Conservation (phyloP, 2,888 invertebrate species). For the Cosmia trapezina region DNA sequence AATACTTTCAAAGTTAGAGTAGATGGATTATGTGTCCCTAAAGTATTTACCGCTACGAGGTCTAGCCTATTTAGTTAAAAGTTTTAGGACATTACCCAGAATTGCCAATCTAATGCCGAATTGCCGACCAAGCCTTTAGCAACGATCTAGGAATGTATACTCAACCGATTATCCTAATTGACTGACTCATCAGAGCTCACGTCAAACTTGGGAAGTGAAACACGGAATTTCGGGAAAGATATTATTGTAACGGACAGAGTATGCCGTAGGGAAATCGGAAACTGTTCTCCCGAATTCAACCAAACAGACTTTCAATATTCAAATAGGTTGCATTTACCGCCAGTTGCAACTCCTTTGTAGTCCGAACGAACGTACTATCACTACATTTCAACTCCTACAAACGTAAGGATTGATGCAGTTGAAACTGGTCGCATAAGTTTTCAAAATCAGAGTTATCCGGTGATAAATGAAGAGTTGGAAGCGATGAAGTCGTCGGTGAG, state of each 20-base stretch:
- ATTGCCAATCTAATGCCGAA: constrained; percentile 29
- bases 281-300: constrained; percentile 34
- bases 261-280: constrained; percentile 42
- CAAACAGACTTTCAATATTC: constrained; percentile 49
- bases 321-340: constrained; percentile 46
- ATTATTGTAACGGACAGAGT: constrained; percentile 33
- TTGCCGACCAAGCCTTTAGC: constrained; percentile 37
- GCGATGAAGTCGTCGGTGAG: constrained; percentile 40
- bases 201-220: constrained; percentile 46
- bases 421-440: constrained; percentile 2
- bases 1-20: constrained; percentile 21
- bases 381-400: constrained; percentile 3
- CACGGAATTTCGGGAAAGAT: constrained; percentile 38
- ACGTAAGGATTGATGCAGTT: not conserved
- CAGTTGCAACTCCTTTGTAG: constrained; percentile 30
- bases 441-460: constrained; percentile 35
- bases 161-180: constrained; percentile 57
- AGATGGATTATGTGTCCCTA: constrained; percentile 15
- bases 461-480: constrained; percentile 37
- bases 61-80: constrained; percentile 27
- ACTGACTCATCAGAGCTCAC: constrained; percentile 48
- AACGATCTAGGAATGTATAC: constrained; percentile 38
- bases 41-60: constrained; percentile 19
- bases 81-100: constrained; percentile 38
- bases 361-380: not conserved